A percentile compares a stretch with the other conserved stretches of the same genome.
phyloP scores from a whole-genome alignment of 1,140 invertebrate species.

The Asbolus verrucosus region DNA sequence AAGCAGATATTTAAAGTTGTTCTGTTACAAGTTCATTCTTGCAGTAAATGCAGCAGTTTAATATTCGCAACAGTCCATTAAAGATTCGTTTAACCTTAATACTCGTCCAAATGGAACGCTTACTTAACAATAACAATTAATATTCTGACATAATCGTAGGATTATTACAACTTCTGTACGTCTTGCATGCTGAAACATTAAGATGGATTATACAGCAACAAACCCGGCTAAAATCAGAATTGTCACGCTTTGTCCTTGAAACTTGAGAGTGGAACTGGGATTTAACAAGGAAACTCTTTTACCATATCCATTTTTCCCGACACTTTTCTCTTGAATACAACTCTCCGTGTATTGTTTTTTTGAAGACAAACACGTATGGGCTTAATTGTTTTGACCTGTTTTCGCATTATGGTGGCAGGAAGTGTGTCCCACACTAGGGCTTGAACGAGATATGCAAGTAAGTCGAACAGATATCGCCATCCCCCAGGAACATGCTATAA shows the following conservation, averaged over 20 bases:
- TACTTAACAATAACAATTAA: background rate
- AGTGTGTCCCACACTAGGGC: background rate
- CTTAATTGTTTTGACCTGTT: too few relatives aligned
- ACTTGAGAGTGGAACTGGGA: background rate
- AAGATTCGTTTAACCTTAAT: background rate
- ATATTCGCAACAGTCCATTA: constrained; percentile 2
- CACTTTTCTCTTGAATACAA: background rate
- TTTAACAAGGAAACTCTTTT: background rate
- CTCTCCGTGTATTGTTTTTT: too few relatives aligned
- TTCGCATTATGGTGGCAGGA: too few relatives aligned
- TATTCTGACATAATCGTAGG: background rate
- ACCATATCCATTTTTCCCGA: background rate
- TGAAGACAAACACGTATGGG: too few relatives aligned
- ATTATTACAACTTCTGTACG: background rate
- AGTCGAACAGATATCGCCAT: background rate
- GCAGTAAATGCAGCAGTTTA: too few relatives aligned
- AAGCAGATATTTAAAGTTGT: too few relatives aligned
- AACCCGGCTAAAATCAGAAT: background rate
- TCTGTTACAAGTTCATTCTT: too few relatives aligned
- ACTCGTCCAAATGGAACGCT: background rate
- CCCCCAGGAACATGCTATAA: constrained; percentile 3
- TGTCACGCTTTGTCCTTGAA: background rate
- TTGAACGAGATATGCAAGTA: background rate
- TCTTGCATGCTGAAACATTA: background rate
- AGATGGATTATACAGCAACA: background rate